Percentiles rank a stretch among this genome's conserved stretches.
Evolutionary conservation across 1,140 invertebrate genomes (phyloP).

Genomic region (Zaprionus tsacasi): DNA sequence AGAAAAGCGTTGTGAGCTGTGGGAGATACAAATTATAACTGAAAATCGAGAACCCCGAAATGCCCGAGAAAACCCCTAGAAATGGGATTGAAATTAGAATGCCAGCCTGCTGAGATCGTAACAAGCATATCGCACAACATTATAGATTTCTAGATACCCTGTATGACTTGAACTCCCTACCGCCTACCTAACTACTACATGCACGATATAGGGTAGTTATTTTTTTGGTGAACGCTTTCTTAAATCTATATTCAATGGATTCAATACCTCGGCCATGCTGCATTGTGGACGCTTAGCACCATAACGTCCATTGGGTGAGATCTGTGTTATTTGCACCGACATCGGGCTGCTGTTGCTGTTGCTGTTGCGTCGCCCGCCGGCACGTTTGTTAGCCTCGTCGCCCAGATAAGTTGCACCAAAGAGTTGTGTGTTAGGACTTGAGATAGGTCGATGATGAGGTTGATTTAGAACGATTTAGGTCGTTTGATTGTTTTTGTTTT

Average conservation of each 20-base stretch:
- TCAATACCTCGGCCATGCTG: conserved; percentile 88
- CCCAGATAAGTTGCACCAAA: conserved; percentile 82
- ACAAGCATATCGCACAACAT: background rate
- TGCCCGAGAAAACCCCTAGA: background rate
- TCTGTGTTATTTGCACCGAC: conserved; percentile 70
- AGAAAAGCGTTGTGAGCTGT: conserved; percentile 44
- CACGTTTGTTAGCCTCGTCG: conserved; percentile 69
- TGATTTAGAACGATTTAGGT: conserved; percentile 30
- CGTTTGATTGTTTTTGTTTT: conserved; percentile 43
- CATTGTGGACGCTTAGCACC: conserved; percentile 87
- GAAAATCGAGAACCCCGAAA: background rate
- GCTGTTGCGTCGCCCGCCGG: conserved; percentile 30
- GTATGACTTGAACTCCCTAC: background rate
- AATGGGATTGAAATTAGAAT: background rate
- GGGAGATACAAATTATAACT: conserved; percentile 53
- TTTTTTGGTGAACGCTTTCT: background rate
- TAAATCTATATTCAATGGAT: conserved; percentile 5
- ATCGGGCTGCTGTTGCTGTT: conserved; percentile 32
- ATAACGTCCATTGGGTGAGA: conserved; percentile 85
- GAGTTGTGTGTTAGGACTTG: conserved; percentile 83
- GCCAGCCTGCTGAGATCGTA: background rate
- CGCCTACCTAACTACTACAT: no score
- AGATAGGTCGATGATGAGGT: conserved; percentile 2
- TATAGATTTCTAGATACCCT: background rate
- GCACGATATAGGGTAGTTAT: background rate